Evolutionary conservation across 2,888 invertebrate species (phyloP).

Genomic region (Pandemis corylana): DNA sequence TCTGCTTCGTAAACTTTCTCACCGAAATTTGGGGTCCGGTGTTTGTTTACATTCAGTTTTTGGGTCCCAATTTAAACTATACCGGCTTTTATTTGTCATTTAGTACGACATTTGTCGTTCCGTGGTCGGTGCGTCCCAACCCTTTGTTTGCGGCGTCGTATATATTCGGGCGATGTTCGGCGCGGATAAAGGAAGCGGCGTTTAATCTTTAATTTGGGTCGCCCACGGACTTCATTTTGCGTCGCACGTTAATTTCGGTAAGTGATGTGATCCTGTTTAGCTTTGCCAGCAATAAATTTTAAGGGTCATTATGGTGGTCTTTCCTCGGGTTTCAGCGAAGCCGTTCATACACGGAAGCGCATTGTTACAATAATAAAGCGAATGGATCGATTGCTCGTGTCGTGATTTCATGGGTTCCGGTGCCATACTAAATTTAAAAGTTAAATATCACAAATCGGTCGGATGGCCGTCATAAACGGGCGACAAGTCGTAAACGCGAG

Average conservation of each 20-base stretch:
- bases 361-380: conserved; percentile 8
- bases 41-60: conserved; percentile 81
- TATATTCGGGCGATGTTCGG: conserved; percentile 69
- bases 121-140: conserved; percentile 64
- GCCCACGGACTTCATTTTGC: conserved; percentile 64
- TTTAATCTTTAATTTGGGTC: conserved; percentile 79
- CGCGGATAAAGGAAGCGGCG: conserved; percentile 68
- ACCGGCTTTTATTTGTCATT: conserved; percentile 82
- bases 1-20: conserved; percentile 69
- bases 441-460: conserved; percentile 68
- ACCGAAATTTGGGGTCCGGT: conserved; percentile 63
- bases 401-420: conserved; percentile 5
- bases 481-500: conserved; percentile 72
- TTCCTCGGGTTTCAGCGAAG: conserved; percentile 9
- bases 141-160: conserved; percentile 74
- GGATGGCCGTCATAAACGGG: conserved; percentile 69
- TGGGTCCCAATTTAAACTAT: conserved; percentile 83
- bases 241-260: conserved; percentile 64
- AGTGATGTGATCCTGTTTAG: conserved; percentile 56
- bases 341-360: conserved; percentile 31
- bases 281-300: conserved; percentile 36
- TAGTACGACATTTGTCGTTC: conserved; percentile 76
- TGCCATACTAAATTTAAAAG: conserved; percentile 58
- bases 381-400: conserved; percentile 8
- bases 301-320: conserved; percentile 28